Conservation (phyloP, 2,113 vertebrate species). For the Myotis davidii region DNA sequence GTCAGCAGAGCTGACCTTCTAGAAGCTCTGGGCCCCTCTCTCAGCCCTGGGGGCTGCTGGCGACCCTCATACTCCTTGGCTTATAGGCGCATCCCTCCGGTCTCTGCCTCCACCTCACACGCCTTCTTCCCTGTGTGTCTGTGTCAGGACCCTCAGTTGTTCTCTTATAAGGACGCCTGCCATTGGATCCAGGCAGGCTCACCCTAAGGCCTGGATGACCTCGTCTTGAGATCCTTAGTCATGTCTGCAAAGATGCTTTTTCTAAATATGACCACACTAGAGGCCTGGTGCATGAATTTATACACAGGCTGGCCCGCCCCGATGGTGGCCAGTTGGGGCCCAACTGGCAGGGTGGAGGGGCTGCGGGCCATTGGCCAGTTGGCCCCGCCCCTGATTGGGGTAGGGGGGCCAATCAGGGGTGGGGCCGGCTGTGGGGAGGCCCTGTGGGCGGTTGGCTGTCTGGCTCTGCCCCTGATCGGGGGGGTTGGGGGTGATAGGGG, state of each 20-base stretch:
- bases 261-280: neutral
- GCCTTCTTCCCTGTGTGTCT: neutral
- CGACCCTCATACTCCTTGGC: neutral
- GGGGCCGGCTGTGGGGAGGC: no score
- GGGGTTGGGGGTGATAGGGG: no score
- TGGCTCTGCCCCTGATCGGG: no score
- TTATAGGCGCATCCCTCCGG: accelerated
- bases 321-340: no score
- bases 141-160: neutral
- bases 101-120: neutral
- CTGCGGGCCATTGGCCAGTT: no score
- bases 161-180: neutral
- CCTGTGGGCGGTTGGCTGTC: no score
- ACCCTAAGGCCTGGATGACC: neutral
- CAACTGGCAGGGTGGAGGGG: no score
- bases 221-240: neutral
- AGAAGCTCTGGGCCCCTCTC: neutral
- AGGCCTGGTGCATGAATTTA: no score
- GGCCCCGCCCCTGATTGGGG: no score
- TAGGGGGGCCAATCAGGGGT: no score
- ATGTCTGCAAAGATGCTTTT: neutral
- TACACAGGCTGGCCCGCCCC: no score
- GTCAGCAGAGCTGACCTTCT: neutral
- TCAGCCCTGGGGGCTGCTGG: accelerated
- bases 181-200: no score